phyloP scores from a whole-genome alignment of 2,113 vertebrate species.

The Osmerus mordax region DNA sequence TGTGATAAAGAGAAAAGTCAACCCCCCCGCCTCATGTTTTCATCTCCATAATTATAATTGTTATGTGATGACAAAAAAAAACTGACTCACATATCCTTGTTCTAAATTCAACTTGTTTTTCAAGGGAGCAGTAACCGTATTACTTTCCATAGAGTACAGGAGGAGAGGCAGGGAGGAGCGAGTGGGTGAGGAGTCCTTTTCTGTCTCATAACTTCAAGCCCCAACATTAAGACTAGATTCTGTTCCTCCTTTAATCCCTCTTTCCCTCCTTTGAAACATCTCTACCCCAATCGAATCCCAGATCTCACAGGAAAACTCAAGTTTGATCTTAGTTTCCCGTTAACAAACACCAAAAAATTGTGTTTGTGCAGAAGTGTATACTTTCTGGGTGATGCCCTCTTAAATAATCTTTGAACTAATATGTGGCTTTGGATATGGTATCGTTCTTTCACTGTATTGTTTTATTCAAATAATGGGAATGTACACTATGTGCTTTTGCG shows the following conservation, averaged over 20 bases:
- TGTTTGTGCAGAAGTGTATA: not conserved
- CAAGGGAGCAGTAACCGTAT: not conserved
- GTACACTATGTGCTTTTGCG: too few relatives aligned
- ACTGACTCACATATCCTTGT: conserved; percentile 5
- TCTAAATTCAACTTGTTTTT: conserved; percentile 30
- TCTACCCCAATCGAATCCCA: not conserved
- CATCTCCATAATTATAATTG: too few relatives aligned
- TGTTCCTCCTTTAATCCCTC: not conserved
- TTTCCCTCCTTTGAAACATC: not conserved
- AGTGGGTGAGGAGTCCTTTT: conserved; percentile 20
- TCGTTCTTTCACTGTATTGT: not conserved
- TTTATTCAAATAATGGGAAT: too few relatives aligned
- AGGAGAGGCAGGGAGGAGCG: conserved; percentile 18
- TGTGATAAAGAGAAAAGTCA: not conserved
- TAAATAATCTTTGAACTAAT: too few relatives aligned
- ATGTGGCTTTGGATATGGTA: too few relatives aligned
- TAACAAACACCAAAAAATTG: not conserved
- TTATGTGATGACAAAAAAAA: not conserved
- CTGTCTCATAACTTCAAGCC: conserved; percentile 56
- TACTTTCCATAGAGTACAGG: too few relatives aligned
- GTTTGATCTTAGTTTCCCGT: not conserved
- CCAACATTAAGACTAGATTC: not conserved
- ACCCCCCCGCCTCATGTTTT: not conserved
- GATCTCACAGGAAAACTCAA: not conserved
- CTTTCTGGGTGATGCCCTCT: not conserved